Percentiles rank a stretch among this genome's conserved stretches.
These are phyloP conservation scores for Hyles euphorbiae DNA, from an alignment of 1,140 invertebrate species.

Conservation along the genomic window DNA sequence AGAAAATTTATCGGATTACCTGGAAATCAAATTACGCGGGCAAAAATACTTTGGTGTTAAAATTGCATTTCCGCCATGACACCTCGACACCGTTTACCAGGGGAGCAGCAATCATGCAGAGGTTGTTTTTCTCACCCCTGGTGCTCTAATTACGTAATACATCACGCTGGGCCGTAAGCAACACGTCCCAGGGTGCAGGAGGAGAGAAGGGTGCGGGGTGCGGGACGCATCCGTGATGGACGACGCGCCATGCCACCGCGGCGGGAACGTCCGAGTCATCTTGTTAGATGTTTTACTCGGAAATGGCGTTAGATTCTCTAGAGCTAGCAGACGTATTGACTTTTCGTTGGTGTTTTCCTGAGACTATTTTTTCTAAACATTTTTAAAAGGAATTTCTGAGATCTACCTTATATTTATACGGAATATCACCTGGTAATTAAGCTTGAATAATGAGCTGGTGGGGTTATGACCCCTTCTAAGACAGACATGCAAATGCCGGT, in stretches of 20 bases:
- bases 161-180: conserved; percentile 8
- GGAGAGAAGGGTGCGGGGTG: background rate
- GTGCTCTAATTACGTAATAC: conserved; percentile 19
- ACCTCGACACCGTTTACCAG: conserved; percentile 8
- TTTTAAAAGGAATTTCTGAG: no score
- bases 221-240: conserved; percentile 29
- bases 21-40: no score
- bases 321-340: no score
- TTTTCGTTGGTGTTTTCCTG: no score
- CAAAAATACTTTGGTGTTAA: no score
- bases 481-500: no score
- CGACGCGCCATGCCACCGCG: conserved; percentile 24
- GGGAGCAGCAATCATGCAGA: conserved; percentile 6
- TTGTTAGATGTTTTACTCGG: conserved; percentile 36
- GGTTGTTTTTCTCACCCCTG: conserved; percentile 9
- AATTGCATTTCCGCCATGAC: background rate
- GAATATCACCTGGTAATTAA: no score
- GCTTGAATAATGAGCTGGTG: no score
- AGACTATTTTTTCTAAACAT: no score
- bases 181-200: conserved; percentile 5
- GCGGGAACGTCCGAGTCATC: conserved; percentile 33
- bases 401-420: no score
- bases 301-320: background rate
- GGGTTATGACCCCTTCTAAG: no score
- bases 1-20: no score